Evolutionary conservation across 2,113 vertebrate genomes (phyloP).

Genomic region (Fregata magnificens): DNA sequence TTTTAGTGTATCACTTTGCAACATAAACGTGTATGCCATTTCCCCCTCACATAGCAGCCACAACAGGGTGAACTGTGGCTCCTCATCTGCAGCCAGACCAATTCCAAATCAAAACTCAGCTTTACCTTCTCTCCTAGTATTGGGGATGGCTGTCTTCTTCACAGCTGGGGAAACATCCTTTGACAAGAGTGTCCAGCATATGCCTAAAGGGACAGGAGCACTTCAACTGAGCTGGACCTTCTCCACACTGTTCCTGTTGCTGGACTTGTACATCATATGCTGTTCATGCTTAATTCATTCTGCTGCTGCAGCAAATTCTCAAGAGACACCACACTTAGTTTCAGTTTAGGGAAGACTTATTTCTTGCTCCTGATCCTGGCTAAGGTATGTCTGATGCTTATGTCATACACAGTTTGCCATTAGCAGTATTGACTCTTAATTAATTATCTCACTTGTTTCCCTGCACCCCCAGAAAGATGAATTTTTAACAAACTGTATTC

Average conservation of each 20-base stretch:
- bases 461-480: background rate
- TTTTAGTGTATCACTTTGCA: background rate
- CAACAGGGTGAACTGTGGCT: fast-evolving
- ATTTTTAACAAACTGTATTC: background rate
- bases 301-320: background rate
- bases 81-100: background rate
- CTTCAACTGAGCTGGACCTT: background rate
- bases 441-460: background rate
- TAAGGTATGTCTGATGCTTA: background rate
- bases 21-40: background rate
- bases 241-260: fast-evolving
- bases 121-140: background rate
- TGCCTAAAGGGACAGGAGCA: background rate
- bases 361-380: background rate
- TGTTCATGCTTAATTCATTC: background rate
- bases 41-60: background rate
- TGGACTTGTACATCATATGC: fast-evolving
- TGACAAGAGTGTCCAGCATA: background rate
- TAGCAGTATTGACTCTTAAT: background rate
- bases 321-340: background rate
- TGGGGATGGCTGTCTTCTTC: background rate
- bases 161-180: background rate
- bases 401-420: background rate
- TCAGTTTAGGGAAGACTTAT: background rate
- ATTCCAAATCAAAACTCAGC: background rate